Conservation (phyloP, 2,797 vertebrate species). For the Synanceia verrucosa region DNA sequence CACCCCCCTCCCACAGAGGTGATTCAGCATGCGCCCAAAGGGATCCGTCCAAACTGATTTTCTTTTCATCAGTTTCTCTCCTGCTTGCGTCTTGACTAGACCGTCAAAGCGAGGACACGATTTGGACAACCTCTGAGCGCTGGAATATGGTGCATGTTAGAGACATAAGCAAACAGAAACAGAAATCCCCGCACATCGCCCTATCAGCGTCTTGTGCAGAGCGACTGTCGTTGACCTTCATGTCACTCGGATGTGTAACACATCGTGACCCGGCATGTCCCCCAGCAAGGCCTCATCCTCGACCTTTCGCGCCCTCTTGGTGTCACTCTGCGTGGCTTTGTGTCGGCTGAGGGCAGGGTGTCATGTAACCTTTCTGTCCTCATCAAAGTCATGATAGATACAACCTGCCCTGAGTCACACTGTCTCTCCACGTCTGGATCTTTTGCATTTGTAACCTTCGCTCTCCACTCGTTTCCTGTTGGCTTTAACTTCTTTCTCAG, state of each 20-base stretch:
- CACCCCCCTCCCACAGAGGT: not conserved
- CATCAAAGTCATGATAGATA: slow-evolving; percentile 40
- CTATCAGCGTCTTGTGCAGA: slow-evolving; percentile 31
- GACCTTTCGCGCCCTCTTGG: slow-evolving; percentile 44
- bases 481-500: too few species aligned
- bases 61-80: not conserved
- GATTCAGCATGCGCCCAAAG: slow-evolving; percentile 5
- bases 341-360: slow-evolving; percentile 43
- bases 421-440: slow-evolving; percentile 28
- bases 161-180: slow-evolving; percentile 13
- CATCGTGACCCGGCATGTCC: slow-evolving; percentile 24
- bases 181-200: not conserved
- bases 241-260: slow-evolving; percentile 33
- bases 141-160: slow-evolving; percentile 38
- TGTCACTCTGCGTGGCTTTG: slow-evolving; percentile 41
- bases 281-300: slow-evolving; percentile 33
- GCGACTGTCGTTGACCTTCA: slow-evolving; percentile 40
- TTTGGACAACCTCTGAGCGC: slow-evolving; percentile 31
- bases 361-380: slow-evolving; percentile 41
- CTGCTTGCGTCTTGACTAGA: too few species aligned
- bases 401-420: slow-evolving; percentile 45
- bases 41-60: slow-evolving; percentile 18
- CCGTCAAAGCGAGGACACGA: too few species aligned
- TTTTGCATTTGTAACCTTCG: not conserved
- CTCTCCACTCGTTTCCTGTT: slow-evolving; percentile 9